phyloP scores from a whole-genome alignment of 2,888 invertebrate species.

The Mayetiola destructor region DNA sequence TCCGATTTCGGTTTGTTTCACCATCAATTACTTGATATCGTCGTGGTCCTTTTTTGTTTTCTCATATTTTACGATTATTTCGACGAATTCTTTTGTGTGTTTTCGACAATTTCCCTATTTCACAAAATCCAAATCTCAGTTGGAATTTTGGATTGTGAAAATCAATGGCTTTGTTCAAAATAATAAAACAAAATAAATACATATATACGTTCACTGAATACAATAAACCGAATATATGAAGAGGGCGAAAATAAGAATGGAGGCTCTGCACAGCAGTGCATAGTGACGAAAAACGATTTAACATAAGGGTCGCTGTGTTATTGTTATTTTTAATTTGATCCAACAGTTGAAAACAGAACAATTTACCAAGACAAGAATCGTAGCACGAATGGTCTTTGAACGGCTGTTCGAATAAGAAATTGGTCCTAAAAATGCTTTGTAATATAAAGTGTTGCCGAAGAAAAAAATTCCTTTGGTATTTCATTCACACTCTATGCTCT shows the following conservation, averaged over 20 bases:
- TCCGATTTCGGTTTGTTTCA: background rate
- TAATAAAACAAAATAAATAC: conserved; percentile 12
- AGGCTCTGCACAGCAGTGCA: background rate
- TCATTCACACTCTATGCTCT: conserved; percentile 7
- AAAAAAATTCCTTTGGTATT: conserved; percentile 10
- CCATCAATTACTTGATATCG: background rate
- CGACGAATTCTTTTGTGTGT: background rate
- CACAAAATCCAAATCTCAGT: background rate
- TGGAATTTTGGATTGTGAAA: background rate
- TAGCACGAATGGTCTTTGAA: too few species aligned
- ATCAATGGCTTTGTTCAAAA: conserved; percentile 4
- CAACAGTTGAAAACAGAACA: conserved; percentile 1
- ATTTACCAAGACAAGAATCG: too few species aligned
- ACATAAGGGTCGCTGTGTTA: background rate
- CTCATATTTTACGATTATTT: background rate
- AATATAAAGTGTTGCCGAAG: too few species aligned
- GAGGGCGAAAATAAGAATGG: background rate
- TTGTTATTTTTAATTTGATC: conserved; percentile 2
- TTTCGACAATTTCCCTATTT: background rate
- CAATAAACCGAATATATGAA: too few species aligned
- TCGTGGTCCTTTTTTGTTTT: conserved; percentile 4
- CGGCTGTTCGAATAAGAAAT: too few species aligned
- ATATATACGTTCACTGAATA: background rate
- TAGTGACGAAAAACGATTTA: background rate
- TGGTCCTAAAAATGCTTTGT: too few species aligned